Conservation (phyloP, 2,797 vertebrate species). For the Ctenopoma kingsleyae region DNA sequence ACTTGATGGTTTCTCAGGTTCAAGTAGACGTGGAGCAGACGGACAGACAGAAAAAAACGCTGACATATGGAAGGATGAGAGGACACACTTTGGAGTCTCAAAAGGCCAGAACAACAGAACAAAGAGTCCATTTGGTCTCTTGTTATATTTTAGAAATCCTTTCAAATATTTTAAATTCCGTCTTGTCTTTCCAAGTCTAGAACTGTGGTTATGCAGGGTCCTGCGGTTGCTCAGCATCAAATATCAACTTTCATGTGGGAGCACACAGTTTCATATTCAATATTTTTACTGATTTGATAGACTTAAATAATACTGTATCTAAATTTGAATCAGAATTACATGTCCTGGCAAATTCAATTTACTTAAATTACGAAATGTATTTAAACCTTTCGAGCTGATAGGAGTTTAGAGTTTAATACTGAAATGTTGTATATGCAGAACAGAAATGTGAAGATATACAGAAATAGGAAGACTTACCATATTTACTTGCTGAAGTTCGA, state of each 20-base stretch:
- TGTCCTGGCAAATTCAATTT: background rate
- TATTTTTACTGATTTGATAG: background rate
- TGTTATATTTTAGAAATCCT: conserved; percentile 59
- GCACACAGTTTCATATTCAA: conserved; percentile 2
- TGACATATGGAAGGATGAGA: conserved; percentile 52
- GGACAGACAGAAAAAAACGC: conserved; percentile 47
- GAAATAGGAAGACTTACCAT: conserved; percentile 83
- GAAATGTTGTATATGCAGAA: background rate
- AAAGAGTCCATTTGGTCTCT: conserved; percentile 67
- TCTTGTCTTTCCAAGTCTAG: conserved; percentile 26
- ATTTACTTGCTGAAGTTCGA: conserved; percentile 97
- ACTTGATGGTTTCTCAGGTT: conserved; percentile 80
- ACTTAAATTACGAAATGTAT: background rate
- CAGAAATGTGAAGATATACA: background rate
- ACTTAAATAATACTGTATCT: no score
- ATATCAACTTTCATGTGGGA: background rate
- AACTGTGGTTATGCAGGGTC: conserved; percentile 15
- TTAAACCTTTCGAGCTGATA: background rate
- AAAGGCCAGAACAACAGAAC: conserved; percentile 63
- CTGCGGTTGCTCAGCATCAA: background rate
- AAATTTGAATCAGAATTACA: background rate
- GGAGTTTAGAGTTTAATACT: background rate
- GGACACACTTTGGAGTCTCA: conserved; percentile 56
- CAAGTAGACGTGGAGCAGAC: conserved; percentile 67
- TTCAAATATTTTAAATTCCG: conserved; percentile 50